Base-by-base conservation (phyloP, 2,888 invertebrate species). In the Brachylomia viminalis region DNA sequence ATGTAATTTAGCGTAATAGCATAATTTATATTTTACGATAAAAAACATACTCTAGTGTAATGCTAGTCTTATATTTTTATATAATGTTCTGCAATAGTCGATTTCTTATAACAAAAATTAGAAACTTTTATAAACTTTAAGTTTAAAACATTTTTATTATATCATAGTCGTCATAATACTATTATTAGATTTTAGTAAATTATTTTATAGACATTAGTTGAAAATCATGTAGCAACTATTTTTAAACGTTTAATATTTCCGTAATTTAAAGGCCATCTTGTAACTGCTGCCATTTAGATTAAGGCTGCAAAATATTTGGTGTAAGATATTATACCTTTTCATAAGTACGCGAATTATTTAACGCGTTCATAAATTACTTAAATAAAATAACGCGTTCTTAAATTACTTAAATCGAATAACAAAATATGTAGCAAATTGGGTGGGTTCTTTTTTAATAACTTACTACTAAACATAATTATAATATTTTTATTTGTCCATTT, bases 401-500 rank as follows among this genome's bases (percentile, higher is more conserved):
- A 33, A 58, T 71, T 23, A 52, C 52, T 33, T 33, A 45, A 71
- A 61, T 33, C 30, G 15, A 61, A 72, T 61, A 71, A 49, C 56
- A 30, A 49, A 70, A 42, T 45, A 30, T 52, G 1, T n/a, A 45
- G 23, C 33, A 54, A 64, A 58, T 73, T 74, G 27, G 8, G 67
- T 74, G 27, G 8, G 67, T 80, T 80, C 74, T 73, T 68, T 49
- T 52, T 54, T 79, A 79, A 58, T 30, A 62, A 27, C 30, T 49
- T 45, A 59, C 15, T 54, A 13, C 15, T 38, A 52, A n/a, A 47
- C 27, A 42, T 42, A 17, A 68, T 27, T n/a, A 65, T 20, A 45
- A n/a, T 71, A 64, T 62, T 77, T 87, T 92, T 88, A 87, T 90
- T 93, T 93, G 89, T 92, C 86, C 90, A 91, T 93, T 93, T 93